phyloP scores from a whole-genome alignment of 2,113 vertebrate genomes.

The Nesoenas mayeri region DNA sequence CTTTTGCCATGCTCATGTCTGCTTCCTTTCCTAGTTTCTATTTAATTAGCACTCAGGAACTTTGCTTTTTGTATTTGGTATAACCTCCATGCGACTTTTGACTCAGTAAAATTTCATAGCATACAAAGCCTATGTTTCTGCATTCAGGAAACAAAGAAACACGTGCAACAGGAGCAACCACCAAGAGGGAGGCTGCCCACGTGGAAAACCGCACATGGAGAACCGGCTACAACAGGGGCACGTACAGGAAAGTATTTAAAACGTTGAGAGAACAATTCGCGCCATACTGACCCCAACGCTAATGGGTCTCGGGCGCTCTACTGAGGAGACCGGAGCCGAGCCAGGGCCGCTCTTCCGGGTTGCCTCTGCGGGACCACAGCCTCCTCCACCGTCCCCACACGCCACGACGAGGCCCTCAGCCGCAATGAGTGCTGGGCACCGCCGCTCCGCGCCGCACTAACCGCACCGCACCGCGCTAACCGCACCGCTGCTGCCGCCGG shows the following conservation, averaged over 20 bases:
- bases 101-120: rapidly evolving
- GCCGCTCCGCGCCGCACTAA: rapidly evolving
- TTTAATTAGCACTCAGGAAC: rapidly evolving
- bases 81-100: rapidly evolving
- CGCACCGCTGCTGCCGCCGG: neutral
- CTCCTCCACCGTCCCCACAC: rapidly evolving
- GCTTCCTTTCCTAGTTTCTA: neutral
- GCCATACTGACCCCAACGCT: rapidly evolving
- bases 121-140: neutral
- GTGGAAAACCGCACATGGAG: rapidly evolving
- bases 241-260: rapidly evolving
- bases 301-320: rapidly evolving
- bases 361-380: rapidly evolving
- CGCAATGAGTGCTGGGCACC: too few relatives aligned
- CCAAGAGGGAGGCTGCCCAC: rapidly evolving
- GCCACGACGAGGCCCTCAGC: rapidly evolving
- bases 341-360: neutral
- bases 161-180: rapidly evolving
- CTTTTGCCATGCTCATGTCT: neutral
- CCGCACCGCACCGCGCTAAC: rapidly evolving
- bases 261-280: rapidly evolving
- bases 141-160: neutral
- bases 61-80: rapidly evolving
- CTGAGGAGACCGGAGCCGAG: rapidly evolving
- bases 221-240: rapidly evolving